A percentile compares a stretch with the other conserved stretches of the same genome.
phyloP scores from a whole-genome alignment of 2,888 invertebrate genomes.

The Nephrotoma flavescens region DNA sequence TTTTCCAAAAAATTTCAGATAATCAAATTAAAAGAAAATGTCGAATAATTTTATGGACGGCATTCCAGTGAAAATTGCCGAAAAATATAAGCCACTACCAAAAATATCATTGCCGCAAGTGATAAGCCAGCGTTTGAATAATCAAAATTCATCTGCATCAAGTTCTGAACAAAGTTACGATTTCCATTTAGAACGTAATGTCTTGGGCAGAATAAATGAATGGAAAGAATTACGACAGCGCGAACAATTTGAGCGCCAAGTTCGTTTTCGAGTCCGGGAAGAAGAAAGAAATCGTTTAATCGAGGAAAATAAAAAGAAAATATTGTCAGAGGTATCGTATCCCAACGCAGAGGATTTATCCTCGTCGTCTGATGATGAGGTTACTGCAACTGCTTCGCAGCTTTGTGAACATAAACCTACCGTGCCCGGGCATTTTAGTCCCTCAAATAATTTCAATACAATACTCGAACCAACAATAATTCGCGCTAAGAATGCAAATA shows the following conservation, averaged over 20 bases:
- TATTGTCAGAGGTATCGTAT: slow-evolving; percentile 43
- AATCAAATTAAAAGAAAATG: background rate
- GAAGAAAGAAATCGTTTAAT: slow-evolving; percentile 39
- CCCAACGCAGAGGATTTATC: slow-evolving; percentile 46
- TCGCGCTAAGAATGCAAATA: slow-evolving; percentile 8
- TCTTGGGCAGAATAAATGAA: slow-evolving; percentile 54
- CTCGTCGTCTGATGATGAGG: slow-evolving; percentile 30
- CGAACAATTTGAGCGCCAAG: slow-evolving; percentile 43
- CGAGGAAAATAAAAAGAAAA: slow-evolving; percentile 39
- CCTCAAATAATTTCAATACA: slow-evolving; percentile 23
- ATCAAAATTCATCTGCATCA: slow-evolving; percentile 32
- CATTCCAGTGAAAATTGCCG: slow-evolving; percentile 76
- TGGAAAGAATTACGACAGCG: slow-evolving; percentile 50
- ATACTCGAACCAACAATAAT: slow-evolving; percentile 30
- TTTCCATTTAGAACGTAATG: slow-evolving; percentile 57
- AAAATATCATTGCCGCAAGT: slow-evolving; percentile 45
- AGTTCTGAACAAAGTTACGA: slow-evolving; percentile 48
- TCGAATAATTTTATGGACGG: slow-evolving; percentile 55
- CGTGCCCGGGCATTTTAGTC: slow-evolving; percentile 9
- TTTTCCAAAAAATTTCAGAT: background rate
- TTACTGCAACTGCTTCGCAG: background rate
- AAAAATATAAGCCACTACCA: slow-evolving; percentile 70
- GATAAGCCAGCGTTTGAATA: slow-evolving; percentile 36
- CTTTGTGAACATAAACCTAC: background rate
- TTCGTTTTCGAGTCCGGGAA: slow-evolving; percentile 42